These are phyloP conservation scores for Myotis brandtii DNA, from an alignment of 2,113 vertebrate species.

Conservation along the genomic window DNA sequence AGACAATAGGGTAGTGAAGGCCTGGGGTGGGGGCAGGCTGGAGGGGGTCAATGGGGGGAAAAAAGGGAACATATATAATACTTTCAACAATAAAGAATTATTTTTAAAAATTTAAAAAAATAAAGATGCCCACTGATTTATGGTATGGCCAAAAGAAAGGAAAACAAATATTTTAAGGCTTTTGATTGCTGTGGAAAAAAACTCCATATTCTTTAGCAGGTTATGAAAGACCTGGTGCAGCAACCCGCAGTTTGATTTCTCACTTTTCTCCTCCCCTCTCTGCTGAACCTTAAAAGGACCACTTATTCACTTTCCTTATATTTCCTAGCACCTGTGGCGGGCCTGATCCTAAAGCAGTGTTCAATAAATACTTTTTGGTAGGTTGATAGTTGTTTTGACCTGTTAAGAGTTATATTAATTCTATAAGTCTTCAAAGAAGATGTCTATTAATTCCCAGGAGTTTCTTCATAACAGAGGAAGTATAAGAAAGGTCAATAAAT, in stretches of 20 bases:
- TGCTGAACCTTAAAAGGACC: neutral
- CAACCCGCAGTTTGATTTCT: neutral
- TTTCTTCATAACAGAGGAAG: neutral
- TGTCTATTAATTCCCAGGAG: neutral
- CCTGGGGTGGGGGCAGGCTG: accelerated
- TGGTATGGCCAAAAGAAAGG: neutral
- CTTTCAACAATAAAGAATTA: too few species aligned
- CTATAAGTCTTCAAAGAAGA: neutral
- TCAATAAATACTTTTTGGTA: neutral
- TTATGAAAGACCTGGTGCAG: neutral
- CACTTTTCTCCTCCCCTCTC: neutral
- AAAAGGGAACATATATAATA: too few species aligned
- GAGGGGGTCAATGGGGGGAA: too few species aligned
- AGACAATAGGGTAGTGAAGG: too few species aligned
- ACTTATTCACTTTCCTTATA: neutral
- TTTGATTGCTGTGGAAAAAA: neutral
- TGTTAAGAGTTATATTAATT: neutral
- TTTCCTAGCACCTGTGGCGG: neutral
- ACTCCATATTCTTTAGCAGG: slow-evolving; percentile 8
- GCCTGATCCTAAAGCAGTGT: neutral
- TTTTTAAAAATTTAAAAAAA: too few species aligned
- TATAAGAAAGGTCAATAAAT: slow-evolving; percentile 5
- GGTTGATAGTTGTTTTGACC: neutral
- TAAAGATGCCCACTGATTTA: neutral
- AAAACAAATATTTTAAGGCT: neutral